Percentiles rank a stretch among this genome's conserved stretches.
Evolutionary conservation across 2,797 vertebrate genomes (phyloP).

Genomic region (Emydoidea blandingii): DNA sequence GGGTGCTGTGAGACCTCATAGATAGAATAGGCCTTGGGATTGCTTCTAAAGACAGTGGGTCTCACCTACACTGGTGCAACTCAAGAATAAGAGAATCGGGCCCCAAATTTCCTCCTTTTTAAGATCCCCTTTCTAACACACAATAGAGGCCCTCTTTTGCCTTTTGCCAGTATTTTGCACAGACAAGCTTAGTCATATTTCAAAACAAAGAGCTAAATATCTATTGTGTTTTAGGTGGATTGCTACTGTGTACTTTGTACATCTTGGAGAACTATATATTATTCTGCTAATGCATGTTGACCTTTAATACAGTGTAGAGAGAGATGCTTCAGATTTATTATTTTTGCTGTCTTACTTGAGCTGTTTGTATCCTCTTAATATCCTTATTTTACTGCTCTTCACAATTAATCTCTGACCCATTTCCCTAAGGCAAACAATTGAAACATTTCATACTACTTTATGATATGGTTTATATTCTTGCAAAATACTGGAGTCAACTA

Average conservation of each 20-base stretch:
- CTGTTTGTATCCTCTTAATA: not conserved
- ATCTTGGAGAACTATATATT: not conserved
- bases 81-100: not conserved
- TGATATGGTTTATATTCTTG: conserved; percentile 12
- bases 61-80: not conserved
- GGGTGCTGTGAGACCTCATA: not conserved
- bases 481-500: conserved; percentile 37
- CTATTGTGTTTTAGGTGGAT: not conserved
- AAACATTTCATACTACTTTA: conserved; percentile 36
- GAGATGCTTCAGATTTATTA: conserved; percentile 31
- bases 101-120: not conserved
- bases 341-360: not conserved
- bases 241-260: not conserved
- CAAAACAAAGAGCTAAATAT: conserved; percentile 1
- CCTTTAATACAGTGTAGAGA: not conserved
- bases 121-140: not conserved
- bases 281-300: conserved; percentile 37
- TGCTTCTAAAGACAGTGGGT: not conserved
- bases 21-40: not conserved
- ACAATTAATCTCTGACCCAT: conserved; percentile 30
- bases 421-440: conserved; percentile 44
- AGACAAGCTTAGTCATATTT: not conserved
- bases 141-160: not conserved
- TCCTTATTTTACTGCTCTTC: conserved; percentile 35
- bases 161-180: not conserved